Base-by-base conservation (phyloP, 2,888 invertebrate genomes). In the Sarcophaga subvicina region DNA sequence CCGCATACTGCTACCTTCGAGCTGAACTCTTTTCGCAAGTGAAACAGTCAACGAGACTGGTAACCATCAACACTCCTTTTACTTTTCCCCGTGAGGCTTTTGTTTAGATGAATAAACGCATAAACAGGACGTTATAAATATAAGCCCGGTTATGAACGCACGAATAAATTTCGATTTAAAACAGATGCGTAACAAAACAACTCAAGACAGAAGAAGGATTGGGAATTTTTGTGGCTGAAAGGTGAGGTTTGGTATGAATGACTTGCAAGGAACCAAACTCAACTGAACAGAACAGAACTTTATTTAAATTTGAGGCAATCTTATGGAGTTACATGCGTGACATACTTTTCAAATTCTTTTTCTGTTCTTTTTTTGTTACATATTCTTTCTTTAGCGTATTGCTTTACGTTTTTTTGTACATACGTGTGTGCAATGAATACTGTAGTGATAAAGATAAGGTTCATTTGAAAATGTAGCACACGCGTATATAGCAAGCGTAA, bases 111-210 rank as follows among this genome's bases (percentile, higher is more conserved):
- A 54, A 69, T 12, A 45, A 8, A 62, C 4, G 1, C 20, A 71
- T 71, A 71, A 77, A 59, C 10, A 20, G 64, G 20, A 45, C 66
- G 66, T 80, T 66, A 66, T 45, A 73, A 37, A 66, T 54, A 69
- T 67, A 70, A 69, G 69, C 73, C 77, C 70, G 22, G 14, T 67
- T 63, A 27, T 76, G 54, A 60, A 85, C 64, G 85, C 85, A 85
- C 81, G 85, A 81, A 78, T 75, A 75, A 71, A 73, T 85, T 81
- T 85, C 69, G 73, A 64, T 78, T 78, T 70, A 64, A 64, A 69
- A 59, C 76, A 83, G 66, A 86, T 82, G 85, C 60, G 75, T 82
- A 82, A 75, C 64, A 64, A 47, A 82, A 47, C 66, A 83, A 60
- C 75, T 80, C 71, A 71, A 49, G 49, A 27, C 63, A 70, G 69